Evolutionary conservation across 2,888 invertebrate species (phyloP), one percentile per base, ranked within the genome.

Genomic region (Geotrupes spiniger): DNA sequence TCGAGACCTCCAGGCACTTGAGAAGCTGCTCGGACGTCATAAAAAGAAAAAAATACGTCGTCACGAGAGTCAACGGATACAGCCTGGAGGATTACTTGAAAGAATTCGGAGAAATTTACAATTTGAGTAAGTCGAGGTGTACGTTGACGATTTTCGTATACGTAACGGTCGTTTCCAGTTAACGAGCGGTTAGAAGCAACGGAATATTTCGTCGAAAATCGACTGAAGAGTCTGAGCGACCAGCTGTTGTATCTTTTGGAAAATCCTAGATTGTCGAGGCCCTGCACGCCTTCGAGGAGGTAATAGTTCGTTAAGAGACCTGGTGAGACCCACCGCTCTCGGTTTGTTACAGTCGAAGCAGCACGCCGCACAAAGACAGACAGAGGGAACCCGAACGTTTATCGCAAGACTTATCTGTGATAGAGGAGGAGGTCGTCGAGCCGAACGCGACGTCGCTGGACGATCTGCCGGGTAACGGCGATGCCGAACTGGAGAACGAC

Each of bases 171-270:
- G 28, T 53, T 61, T 60, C 46, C 52, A 72, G 71, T 73, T 40
- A 69, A 71, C 63, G 68, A 65, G 36, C 59, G 58, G 37, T 52
- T 73, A 39, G 71, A 72, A 55, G 62, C 61, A 27, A 66, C 69
- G 2, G 56, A 63, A 49, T 72, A 66, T 56, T 70, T 59, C 43
- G 58, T 60, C 3, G 57, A 61, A 40, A 61, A 48, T 43, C 53
- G 55, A 36, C 49, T 57, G 15, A 61, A 60, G 40, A 54, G 61
- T 33, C 46, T 71, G 31, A 51, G 56, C 10, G 57, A 67, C 8
- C 69, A 72, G 49, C 50, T 72, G 6, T 37, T 62, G 4, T 69
- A 69, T 61, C 62, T 71, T 44, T 54, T 68, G 31, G 65, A 65
- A 43, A 2, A 5, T 11, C 4, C 31, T 12, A 29, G 40, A 9